Base-by-base conservation (phyloP, 1,140 invertebrate genomes). In the Leptestheria dahalacensis region DNA sequence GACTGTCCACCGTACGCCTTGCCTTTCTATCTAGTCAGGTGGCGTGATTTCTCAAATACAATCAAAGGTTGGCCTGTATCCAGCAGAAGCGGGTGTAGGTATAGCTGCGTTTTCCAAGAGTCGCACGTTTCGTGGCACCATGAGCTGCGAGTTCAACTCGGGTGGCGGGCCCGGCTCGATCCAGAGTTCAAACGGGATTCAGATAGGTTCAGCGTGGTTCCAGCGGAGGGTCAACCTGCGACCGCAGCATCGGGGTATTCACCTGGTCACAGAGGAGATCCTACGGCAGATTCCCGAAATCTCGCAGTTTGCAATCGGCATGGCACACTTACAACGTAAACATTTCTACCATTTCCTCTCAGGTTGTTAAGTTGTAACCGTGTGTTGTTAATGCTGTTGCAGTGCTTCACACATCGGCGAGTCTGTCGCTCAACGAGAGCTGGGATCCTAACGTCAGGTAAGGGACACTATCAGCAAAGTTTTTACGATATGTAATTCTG, bases 381-480 rank as follows among this genome's bases (percentile, higher is more conserved):
- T 54, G 52, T 60, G 62, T 66, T 63, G 33, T 63, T 71, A 69
- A 65, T 64, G 66, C 62, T 46, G 62, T 61, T 85, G 63, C 77
- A 95, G 91, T 96, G 75, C 84, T 95, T 74, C 91, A 97, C 75
- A 97, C 91, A 68, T 95, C 91, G 69, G 92, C 92, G 69, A 95
- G 91, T 80, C 79, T 97, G 71, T 90, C 91, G 64, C 78, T 97
- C 71, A 96, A 96, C 75, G 92, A 97, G 79, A 95, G 91, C 76
- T 96, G 92, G 91, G 91, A 96, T 79, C 90, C 91, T 65, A 89
- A 94, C 78, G 91, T 94, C 53, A 82, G 75, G 74, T 75, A 66
- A 69, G 66, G 59, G 9, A 20, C 10, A 28, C 23, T 57, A 11
- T 9, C 26, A 0, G 10, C 26, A 2, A 56, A 67, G 66, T 53